Evolutionary conservation across 2,888 invertebrate genomes (phyloP), one percentile per base, ranked within the genome.

Genomic region (Oscheius sp.): DNA sequence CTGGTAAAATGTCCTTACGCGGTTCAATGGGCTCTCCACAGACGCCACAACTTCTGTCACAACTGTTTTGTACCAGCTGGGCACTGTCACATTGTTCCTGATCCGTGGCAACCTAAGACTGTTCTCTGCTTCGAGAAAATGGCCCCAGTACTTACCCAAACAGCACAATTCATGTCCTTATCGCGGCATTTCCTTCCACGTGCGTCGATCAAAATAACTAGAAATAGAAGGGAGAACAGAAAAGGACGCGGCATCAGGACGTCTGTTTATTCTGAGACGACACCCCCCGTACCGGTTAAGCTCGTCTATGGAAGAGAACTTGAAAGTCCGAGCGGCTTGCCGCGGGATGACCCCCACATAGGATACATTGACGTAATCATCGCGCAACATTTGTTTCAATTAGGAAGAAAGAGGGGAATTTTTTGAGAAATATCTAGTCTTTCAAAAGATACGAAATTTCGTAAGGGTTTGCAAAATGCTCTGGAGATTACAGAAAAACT

Each of bases 111-210:
- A 72, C 64, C 72, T 72, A 43, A 3, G 52, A 18, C 9, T 53
- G 21, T 5, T 7, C 21, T 5, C 21, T 6, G 12, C 7, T 35
- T 9, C 1, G 29, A 2, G 5, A 29, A 0, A 18, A 21, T 56
- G 29, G 29, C 16, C 1, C 12, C 21, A n/a, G 55, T 12, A 16
- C 69, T 21, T 29, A 81, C 81, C 81, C 79, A 79, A 69, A 76
- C 76, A 21, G 79, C 74, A 75, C 86, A 86, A 69, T 86, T 85
- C 86, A 86, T 86, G 77, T 86, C 85, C 9, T 75, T 81, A 74
- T 86, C 85, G 7, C 58, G 74, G 66, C 86, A 86, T 52, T 66
- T 66, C 2, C 29, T 12, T 27, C 49, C 29, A 9, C 66, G 49
- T 29, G 49, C 49, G 1, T 18, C 49, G 16, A 27, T 49, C 13